Conservation (phyloP, 2,113 vertebrate species). For the Pardalotus punctatus region DNA sequence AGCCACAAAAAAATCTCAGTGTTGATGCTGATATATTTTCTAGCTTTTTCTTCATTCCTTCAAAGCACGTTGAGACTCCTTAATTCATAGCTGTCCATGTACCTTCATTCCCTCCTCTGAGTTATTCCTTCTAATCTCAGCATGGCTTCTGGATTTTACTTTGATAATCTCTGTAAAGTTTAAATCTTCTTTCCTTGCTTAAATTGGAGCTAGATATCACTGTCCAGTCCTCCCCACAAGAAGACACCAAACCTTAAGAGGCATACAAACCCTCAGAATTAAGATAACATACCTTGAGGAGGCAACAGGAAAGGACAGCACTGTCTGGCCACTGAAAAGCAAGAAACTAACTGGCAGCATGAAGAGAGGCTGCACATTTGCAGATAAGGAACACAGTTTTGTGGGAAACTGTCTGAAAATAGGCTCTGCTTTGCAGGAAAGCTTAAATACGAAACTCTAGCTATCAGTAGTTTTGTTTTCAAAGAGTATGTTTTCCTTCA, state of each 20-base stretch:
- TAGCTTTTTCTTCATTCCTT: background rate
- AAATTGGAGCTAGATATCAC: background rate
- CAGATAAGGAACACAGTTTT: background rate
- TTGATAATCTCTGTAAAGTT: background rate
- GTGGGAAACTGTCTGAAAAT: background rate
- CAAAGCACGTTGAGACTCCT: background rate
- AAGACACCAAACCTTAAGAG: background rate
- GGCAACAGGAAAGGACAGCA: background rate
- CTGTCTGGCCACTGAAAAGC: background rate
- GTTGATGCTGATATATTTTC: background rate
- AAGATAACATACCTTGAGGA: background rate
- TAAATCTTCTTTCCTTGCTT: background rate
- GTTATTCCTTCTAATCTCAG: conserved; percentile 19
- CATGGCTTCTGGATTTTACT: conserved; percentile 5
- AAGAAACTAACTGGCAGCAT: background rate
- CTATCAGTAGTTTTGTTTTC: background rate
- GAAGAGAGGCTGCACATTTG: background rate
- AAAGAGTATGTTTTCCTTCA: background rate
- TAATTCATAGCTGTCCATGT: background rate
- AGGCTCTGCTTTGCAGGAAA: background rate
- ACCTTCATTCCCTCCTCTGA: background rate
- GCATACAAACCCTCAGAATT: background rate
- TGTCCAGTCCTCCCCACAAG: background rate
- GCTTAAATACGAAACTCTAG: background rate
- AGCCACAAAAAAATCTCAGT: background rate